These are phyloP conservation scores for Cariama cristata DNA, from an alignment of 2,113 vertebrate species.

Conservation along the genomic window DNA sequence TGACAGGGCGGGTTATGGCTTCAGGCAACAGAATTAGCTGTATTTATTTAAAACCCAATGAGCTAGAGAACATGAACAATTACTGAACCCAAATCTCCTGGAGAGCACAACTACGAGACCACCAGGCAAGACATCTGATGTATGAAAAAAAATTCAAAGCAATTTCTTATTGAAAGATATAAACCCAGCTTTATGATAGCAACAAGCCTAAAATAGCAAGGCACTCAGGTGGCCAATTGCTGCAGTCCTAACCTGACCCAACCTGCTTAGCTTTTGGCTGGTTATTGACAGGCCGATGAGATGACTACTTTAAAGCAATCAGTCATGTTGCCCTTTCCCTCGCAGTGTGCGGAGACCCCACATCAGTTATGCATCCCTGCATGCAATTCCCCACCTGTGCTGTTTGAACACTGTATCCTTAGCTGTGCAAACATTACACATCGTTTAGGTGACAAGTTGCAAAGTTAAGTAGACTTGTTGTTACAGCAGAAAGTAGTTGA, in stretches of 20 bases:
- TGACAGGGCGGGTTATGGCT: neutral
- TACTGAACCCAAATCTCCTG: neutral
- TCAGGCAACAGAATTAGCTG: conserved; percentile 32
- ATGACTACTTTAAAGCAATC: conserved; percentile 28
- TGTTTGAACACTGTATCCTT: conserved; percentile 49
- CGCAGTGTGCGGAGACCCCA: neutral
- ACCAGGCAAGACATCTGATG: conserved; percentile 16
- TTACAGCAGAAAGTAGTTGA: conserved; percentile 59
- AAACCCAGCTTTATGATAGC: conserved; percentile 13
- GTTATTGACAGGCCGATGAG: conserved; percentile 28
- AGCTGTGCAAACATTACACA: conserved; percentile 58
- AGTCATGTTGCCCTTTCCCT: conserved; percentile 28
- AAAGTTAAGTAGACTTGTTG: conserved; percentile 59
- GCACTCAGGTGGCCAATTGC: neutral
- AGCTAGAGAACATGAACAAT: neutral
- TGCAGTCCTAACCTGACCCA: conserved; percentile 44
- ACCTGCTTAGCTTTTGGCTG: conserved; percentile 6
- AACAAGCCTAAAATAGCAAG: conserved; percentile 25
- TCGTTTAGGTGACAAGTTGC: conserved; percentile 53
- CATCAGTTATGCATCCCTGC: neutral
- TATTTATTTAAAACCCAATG: conserved; percentile 42
- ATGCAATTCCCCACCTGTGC: conserved; percentile 22
- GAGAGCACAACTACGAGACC: neutral
- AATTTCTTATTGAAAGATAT: neutral
- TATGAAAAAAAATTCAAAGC: neutral